Evolutionary conservation across 1,140 invertebrate genomes (phyloP).

Genomic region (Eubasilissa regina): DNA sequence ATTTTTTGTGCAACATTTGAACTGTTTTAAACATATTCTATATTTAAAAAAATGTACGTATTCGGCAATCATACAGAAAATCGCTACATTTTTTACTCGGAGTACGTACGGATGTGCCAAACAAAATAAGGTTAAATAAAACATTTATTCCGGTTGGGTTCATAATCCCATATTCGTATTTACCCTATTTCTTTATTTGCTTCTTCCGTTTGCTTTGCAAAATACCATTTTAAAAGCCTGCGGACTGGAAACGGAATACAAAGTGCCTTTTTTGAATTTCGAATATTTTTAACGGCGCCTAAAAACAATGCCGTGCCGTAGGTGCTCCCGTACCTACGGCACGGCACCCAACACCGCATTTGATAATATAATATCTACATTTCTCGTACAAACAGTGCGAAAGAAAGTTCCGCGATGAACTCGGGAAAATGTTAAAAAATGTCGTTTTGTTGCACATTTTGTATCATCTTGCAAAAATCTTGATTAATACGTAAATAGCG

Average conservation of each 20-base stretch:
- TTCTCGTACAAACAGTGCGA: not conserved
- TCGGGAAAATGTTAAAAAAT: too few relatives aligned
- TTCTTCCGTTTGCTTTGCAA: constrained; percentile 1
- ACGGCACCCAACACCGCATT: not conserved
- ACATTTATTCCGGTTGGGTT: not conserved
- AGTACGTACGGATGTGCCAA: not conserved
- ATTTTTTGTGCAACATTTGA: too few relatives aligned
- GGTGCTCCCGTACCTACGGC: not conserved
- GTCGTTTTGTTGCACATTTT: too few relatives aligned
- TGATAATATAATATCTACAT: not conserved
- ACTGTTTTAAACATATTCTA: too few relatives aligned
- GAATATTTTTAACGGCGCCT: constrained; percentile 8
- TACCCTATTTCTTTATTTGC: constrained; percentile 6
- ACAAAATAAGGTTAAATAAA: not conserved
- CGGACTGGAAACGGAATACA: constrained; percentile 5
- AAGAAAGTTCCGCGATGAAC: too few relatives aligned
- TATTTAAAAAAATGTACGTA: not conserved
- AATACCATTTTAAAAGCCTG: not conserved
- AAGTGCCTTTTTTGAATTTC: constrained; percentile 1
- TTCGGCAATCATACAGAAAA: not conserved
- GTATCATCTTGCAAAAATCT: too few relatives aligned
- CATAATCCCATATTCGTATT: constrained; percentile 9
- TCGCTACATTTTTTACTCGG: not conserved
- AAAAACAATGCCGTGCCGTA: not conserved
- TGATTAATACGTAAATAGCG: too few relatives aligned